These are phyloP conservation scores for Calameuta pallipes DNA, from an alignment of 2,888 invertebrate genomes.

Conservation along the genomic window DNA sequence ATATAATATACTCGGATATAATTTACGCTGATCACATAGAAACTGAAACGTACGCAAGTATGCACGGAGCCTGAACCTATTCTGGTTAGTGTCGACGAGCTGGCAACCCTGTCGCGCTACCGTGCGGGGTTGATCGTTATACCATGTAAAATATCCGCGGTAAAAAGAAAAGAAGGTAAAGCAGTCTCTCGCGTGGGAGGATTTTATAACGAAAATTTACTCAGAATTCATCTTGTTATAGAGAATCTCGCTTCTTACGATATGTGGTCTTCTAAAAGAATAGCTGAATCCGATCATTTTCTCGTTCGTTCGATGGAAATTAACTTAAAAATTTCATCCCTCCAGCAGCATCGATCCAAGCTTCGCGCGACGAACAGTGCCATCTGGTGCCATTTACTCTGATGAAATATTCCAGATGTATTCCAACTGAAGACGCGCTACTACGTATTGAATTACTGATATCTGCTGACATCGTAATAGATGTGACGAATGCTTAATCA, in stretches of 20 bases:
- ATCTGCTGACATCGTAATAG: too few species aligned
- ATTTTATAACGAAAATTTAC: conserved; percentile 24
- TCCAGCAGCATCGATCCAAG: conserved; percentile 54
- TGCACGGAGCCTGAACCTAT: too few species aligned
- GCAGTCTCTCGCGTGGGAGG: conserved; percentile 28
- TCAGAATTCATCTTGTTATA: conserved; percentile 13
- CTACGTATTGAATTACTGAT: too few species aligned
- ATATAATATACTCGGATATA: too few species aligned
- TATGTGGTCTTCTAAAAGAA: conserved; percentile 30
- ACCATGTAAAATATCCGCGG: conserved; percentile 63
- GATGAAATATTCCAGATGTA: too few species aligned
- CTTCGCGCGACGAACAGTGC: conserved; percentile 45
- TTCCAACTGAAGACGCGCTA: too few species aligned
- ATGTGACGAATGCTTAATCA: too few species aligned
- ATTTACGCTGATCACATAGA: too few species aligned
- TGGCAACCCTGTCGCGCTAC: conserved; percentile 53
- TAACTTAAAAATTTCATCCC: conserved; percentile 50
- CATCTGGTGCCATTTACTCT: conserved; percentile 9
- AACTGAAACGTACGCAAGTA: too few species aligned
- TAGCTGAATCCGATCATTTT: conserved; percentile 18
- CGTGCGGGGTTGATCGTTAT: conserved; percentile 59
- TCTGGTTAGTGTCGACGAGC: conserved; percentile 1
- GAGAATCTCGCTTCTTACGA: conserved; percentile 9
- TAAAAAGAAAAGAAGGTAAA: conserved; percentile 62
- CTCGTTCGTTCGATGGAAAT: conserved; percentile 36